Evolutionary conservation across 2,888 invertebrate species (phyloP), one percentile per base, ranked within the genome.

Genomic region (Limnephilus marmoratus): DNA sequence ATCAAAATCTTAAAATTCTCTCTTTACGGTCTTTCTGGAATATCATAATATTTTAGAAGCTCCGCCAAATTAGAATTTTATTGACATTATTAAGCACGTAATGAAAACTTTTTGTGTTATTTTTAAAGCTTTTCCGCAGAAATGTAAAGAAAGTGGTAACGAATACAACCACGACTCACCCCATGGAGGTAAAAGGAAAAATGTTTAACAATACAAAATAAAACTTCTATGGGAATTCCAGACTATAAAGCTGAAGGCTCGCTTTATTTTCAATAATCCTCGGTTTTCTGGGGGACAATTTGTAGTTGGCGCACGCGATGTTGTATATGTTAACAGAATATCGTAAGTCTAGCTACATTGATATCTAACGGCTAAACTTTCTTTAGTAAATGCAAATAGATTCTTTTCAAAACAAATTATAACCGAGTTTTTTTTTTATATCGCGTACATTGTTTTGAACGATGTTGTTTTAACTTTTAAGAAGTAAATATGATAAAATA

Each of bases 211-310:
- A 89, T 41, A 81, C 37, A 34, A 89, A 89, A 89, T 87, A 89
- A 89, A 89, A 89, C 34, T 37, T 80, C 80, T 80, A 12, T 41
- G 31, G 34, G 34, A 89, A 89, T 34, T 80, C 18, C 88, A 68
- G 88, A 41, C 88, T 80, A 37, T 34, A 86, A 81, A 86, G 34
- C 41, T 34, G 68, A 80, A 89, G 83, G 83, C 88, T 91, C 90
- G 82, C 85, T 85, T 93, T 90, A 80, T 80, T 80, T 91, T 93
- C 93, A 90, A 93, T 93, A 93, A 93, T 93, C 90, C 90, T 90
- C 87, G 37, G 90, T 90, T 81, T 91, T 91, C 91, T 80, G 53
- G 68, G 83, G 68, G 29, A 90, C 85, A 90, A 91, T 91, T 83
- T 85, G 41, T 90, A 80, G 81, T 89, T 88, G 83, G 87, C 91